Base-by-base conservation (phyloP, 2,113 vertebrate species). In the Aptenodytes patagonicus region DNA sequence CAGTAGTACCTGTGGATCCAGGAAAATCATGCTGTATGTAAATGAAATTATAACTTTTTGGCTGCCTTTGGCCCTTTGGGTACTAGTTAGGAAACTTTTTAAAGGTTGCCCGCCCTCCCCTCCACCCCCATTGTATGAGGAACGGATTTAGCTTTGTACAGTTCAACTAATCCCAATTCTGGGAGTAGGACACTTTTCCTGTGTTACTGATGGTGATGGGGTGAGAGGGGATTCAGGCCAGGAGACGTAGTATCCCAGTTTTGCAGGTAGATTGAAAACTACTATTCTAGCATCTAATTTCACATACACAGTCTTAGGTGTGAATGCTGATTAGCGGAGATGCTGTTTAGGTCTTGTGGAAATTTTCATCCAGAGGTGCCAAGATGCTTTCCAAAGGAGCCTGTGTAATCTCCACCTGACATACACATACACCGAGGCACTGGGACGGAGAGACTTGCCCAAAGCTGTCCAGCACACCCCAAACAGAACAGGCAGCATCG, bases 71-170 rank as follows among this genome's bases (percentile, higher is more conserved):
- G 32, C 54, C 42, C 16, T 49, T 68, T 2, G 0, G 21, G 18
- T 29, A 64, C 20, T 42, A n/a, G 6, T 44, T 36, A 61, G 18
- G 14, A 77, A 87, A 4, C 0, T 17, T 83, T 85, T 77, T 24
- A 24, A 55, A 47, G 7, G 7, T 32, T 7, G 0, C 3, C 44
- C 42, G 14, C 1, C 2, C 6, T 6, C 28, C 16, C 19, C 32
- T 9, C 15, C 52, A 1, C 7, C 1, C 1, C 0, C 7, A 11
- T 5, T 31, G 3, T 32, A 36, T 18, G 24, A 64, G 13, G 38
- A 71, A 70, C 9, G 17, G 17, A 19, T 83, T 75, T 79, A 16
- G 7, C 24, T 80, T 86, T 38, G 9, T 42, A 17, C 38, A 86
- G 42, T 4, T 68, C 11, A 40, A 13, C 14, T 66, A 42, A 46